phyloP scores from a whole-genome alignment of 2,888 invertebrate genomes.

The Nemapogon koenigi region DNA sequence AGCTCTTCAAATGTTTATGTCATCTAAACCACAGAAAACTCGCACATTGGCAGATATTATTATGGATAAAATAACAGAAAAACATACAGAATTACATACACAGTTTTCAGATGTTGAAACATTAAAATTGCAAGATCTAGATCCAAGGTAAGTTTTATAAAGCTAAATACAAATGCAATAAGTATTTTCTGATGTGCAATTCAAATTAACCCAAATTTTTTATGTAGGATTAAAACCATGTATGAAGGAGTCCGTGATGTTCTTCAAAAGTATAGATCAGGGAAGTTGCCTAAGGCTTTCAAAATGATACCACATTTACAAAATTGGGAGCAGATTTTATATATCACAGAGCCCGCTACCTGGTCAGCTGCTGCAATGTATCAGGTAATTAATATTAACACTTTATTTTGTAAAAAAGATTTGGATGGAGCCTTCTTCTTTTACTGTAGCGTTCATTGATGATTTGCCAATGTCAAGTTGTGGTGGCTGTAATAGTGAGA shows the following conservation, averaged over 20 bases:
- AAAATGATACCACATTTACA: conserved; percentile 91
- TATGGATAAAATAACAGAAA: conserved; percentile 90
- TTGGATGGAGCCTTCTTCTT: too few relatives aligned
- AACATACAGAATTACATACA: conserved; percentile 86
- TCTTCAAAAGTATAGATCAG: conserved; percentile 88
- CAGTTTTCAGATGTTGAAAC: conserved; percentile 82
- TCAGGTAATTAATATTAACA: conserved; percentile 62
- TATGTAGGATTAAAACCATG: conserved; percentile 77
- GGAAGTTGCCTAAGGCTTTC: conserved; percentile 97
- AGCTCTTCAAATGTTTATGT: conserved; percentile 82
- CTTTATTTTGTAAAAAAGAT: too few relatives aligned
- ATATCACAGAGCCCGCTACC: conserved; percentile 87
- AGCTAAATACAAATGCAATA: not conserved
- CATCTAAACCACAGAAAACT: conserved; percentile 54
- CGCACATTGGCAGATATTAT: conserved; percentile 90
- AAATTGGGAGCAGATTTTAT: conserved; percentile 94
- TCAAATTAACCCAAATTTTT: too few relatives aligned
- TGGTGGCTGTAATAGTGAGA: too few relatives aligned
- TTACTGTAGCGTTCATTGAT: too few relatives aligned
- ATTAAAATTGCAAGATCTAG: conserved; percentile 80
- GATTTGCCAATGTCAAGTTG: too few relatives aligned
- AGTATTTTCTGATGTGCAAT: too few relatives aligned
- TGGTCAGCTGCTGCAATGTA: conserved; percentile 99
- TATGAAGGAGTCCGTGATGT: conserved; percentile 91
- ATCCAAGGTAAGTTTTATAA: conserved; percentile 65